Evolutionary conservation across 2,888 invertebrate genomes (phyloP).

Genomic region (Asteroscopus sphinx): DNA sequence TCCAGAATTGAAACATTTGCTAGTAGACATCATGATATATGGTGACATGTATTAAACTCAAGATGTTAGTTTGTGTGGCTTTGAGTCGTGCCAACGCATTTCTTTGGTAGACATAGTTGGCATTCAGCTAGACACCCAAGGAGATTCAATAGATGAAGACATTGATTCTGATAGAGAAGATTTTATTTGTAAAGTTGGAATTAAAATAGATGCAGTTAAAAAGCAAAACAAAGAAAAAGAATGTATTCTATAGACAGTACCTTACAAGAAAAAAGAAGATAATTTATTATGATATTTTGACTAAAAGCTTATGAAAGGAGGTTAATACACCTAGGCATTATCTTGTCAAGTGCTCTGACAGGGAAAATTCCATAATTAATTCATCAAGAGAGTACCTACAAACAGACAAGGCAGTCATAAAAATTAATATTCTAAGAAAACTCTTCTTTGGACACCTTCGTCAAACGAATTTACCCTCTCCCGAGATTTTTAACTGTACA

Average conservation of each 20-base stretch:
- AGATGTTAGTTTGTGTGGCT: conserved; percentile 52
- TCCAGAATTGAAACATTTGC: conserved; percentile 48
- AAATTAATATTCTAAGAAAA: conserved; percentile 34
- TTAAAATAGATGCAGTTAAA: not conserved
- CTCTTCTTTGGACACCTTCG: conserved; percentile 41
- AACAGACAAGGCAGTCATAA: conserved; percentile 36
- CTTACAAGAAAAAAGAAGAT: conserved; percentile 13
- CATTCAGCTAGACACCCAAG: conserved; percentile 11
- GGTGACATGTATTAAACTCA: conserved; percentile 52
- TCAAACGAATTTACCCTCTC: conserved; percentile 49
- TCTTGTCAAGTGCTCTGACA: conserved; percentile 42
- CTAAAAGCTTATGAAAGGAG: conserved; percentile 45
- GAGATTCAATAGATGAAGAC: conserved; percentile 14
- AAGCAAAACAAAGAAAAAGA: not conserved
- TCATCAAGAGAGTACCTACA: conserved; percentile 38
- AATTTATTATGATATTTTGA: conserved; percentile 39
- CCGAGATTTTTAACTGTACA: conserved; percentile 55
- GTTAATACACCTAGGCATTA: conserved; percentile 47
- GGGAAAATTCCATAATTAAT: conserved; percentile 48
- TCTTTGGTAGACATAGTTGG: conserved; percentile 25
- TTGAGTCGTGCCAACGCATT: conserved; percentile 37
- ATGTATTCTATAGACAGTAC: conserved; percentile 6
- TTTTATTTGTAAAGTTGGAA: not conserved
- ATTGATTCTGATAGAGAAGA: not conserved
- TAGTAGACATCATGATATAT: conserved; percentile 52